Evolutionary conservation across 2,113 vertebrate species (phyloP).

Genomic region (Nanger granti): DNA sequence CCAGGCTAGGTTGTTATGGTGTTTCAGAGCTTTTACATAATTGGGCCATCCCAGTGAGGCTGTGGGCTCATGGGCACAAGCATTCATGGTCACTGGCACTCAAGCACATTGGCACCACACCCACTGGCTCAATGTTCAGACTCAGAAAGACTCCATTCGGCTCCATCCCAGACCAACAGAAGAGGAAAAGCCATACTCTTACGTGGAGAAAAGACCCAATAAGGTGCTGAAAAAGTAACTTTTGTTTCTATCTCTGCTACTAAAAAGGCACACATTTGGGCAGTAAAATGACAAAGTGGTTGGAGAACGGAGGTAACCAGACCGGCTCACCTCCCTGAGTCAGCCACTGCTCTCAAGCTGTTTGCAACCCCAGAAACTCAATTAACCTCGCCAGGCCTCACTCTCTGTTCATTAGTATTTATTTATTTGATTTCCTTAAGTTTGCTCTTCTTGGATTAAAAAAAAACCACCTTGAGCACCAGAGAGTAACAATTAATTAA

Average conservation of each 20-base stretch:
- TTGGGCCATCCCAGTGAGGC: background rate
- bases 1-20: background rate
- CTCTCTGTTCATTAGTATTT: constrained; percentile 31
- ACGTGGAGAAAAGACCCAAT: constrained; percentile 29
- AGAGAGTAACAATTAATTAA: constrained; percentile 48
- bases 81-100: background rate
- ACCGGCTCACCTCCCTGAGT: background rate
- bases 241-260: constrained; percentile 18
- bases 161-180: background rate
- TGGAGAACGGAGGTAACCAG: accelerated
- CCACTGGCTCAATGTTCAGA: background rate
- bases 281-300: background rate
- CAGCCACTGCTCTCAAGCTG: too few relatives aligned
- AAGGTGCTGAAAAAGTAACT: constrained; percentile 16
- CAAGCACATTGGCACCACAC: background rate
- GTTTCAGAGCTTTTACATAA: background rate
- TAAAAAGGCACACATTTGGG: background rate
- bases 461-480: background rate
- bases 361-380: background rate
- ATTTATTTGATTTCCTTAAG: constrained; percentile 43
- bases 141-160: background rate
- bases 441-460: constrained; percentile 17
- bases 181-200: constrained; percentile 48
- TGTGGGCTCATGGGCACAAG: background rate
- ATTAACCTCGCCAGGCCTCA: background rate